Percentiles rank a stretch among this genome's conserved stretches.
These are phyloP conservation scores for Triops cancriformis DNA, from an alignment of 1,140 invertebrate species.

Conservation along the genomic window DNA sequence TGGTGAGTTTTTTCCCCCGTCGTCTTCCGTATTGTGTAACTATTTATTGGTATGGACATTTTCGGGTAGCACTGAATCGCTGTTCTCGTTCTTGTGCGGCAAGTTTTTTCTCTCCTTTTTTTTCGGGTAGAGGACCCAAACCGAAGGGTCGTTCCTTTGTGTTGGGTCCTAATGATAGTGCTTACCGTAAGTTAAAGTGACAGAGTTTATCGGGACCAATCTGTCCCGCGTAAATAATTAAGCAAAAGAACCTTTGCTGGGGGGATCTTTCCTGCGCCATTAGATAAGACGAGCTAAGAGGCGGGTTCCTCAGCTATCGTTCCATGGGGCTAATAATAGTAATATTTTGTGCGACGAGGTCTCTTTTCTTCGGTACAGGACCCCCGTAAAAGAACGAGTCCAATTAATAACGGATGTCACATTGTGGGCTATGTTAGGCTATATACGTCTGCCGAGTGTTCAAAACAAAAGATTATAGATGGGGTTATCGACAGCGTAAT, in stretches of 20 bases:
- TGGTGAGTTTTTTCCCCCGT: background rate
- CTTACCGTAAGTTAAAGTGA: constrained; percentile 11
- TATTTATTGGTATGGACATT: constrained; percentile 2
- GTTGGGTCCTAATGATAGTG: background rate
- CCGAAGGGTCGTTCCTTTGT: background rate
- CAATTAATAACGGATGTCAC: background rate
- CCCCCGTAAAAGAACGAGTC: background rate
- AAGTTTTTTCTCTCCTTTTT: background rate
- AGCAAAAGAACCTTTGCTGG: background rate
- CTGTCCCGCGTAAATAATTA: constrained; percentile 1
- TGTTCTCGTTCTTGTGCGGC: background rate
- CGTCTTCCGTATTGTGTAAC: background rate
- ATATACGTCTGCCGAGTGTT: background rate
- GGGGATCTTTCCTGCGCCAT: background rate
- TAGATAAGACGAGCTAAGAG: background rate
- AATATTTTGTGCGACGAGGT: background rate
- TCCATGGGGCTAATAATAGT: background rate
- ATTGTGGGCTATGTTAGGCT: background rate
- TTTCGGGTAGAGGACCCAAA: background rate
- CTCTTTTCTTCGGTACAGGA: background rate
- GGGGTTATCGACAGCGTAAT: background rate
- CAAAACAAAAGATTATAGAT: background rate
- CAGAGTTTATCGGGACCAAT: constrained; percentile 4
- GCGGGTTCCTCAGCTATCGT: background rate
- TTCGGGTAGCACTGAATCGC: background rate